phyloP scores from a whole-genome alignment of 2,797 vertebrate genomes.

The Phataginus tetradactyla region DNA sequence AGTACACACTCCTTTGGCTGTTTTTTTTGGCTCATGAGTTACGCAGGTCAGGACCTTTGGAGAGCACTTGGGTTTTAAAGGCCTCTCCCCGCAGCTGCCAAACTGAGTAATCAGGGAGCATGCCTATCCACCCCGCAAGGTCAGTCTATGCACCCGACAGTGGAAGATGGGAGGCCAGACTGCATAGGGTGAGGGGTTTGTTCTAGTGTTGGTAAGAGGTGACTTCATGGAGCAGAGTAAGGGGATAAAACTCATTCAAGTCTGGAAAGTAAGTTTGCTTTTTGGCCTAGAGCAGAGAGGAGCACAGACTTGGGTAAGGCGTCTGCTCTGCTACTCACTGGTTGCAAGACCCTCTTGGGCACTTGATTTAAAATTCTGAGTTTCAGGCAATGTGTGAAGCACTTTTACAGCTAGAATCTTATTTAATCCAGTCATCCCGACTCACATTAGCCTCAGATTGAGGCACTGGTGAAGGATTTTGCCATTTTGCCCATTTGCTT shows the following conservation, averaged over 20 bases:
- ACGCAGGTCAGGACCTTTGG: not conserved
- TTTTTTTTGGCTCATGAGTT: not conserved
- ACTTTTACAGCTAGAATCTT: not conserved
- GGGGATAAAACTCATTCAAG: not conserved
- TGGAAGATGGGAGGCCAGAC: fast-evolving
- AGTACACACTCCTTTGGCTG: not conserved
- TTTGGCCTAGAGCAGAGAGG: not conserved
- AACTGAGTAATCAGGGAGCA: not conserved
- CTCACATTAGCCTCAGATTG: not conserved
- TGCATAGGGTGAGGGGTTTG: too few relatives aligned
- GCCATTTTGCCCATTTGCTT: not conserved
- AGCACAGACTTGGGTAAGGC: not conserved
- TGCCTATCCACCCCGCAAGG: not conserved
- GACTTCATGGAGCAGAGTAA: not conserved
- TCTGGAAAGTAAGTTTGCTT: not conserved
- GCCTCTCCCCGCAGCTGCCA: not conserved
- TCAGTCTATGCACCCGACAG: fast-evolving
- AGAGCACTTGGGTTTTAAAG: not conserved
- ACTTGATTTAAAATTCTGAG: not conserved
- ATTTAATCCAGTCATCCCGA: not conserved
- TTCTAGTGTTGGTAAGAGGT: not conserved
- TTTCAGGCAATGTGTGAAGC: not conserved
- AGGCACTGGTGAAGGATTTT: not conserved
- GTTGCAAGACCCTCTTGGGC: not conserved
- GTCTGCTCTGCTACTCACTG: not conserved